Base-by-base conservation (phyloP, 2,113 vertebrate genomes). In the Lepus timidus region DNA sequence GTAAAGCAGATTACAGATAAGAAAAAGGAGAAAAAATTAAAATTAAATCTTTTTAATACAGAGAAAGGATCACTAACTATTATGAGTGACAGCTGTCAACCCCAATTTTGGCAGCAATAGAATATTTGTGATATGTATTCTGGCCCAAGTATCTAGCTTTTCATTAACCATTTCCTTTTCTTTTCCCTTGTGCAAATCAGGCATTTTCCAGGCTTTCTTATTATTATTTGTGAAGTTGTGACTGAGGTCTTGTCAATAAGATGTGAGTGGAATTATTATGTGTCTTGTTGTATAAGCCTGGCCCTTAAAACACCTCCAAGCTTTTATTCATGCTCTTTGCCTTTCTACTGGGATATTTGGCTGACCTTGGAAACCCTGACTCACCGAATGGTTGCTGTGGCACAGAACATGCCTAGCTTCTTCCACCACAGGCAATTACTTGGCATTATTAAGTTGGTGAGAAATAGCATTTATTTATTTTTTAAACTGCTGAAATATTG, bases 1-100 rank as follows among this genome's bases (percentile, higher is more conserved):
- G 90, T 61, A 94, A 84, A 80, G 49, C 16, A 86, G 55, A 1
- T 55, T 85, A 1, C n/a, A 93, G 29, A 62, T 82, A 94, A 93
- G 61, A 61, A 82, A 36, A 22, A 33, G 44, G 73, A 74, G 25
- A 76, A 27, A 51, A 88, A 68, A 74, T 27, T 9, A 75, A 89
- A 93, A 64, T 87, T 74, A 88, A 80, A 3, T 84, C 20, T 82
- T 81, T 90, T 52, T 64, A 92, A 23, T 31, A 7, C 31, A 85
- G 61, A 88, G 51, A 92, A 90, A 90, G 31, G 29, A 4, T 58
- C 70, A 62, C 22, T 55, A 83, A 1, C 11, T 74, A 64, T 90
- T 67, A 52, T 0, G 73, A 81, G 19, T 23, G n/a, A 80, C 36
- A 73, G 19, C 1, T 68, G 12, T 78, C 70, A 67, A 36, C 4